Base-by-base conservation (phyloP, 1,140 invertebrate species). In the Habropoda laboriosa region DNA sequence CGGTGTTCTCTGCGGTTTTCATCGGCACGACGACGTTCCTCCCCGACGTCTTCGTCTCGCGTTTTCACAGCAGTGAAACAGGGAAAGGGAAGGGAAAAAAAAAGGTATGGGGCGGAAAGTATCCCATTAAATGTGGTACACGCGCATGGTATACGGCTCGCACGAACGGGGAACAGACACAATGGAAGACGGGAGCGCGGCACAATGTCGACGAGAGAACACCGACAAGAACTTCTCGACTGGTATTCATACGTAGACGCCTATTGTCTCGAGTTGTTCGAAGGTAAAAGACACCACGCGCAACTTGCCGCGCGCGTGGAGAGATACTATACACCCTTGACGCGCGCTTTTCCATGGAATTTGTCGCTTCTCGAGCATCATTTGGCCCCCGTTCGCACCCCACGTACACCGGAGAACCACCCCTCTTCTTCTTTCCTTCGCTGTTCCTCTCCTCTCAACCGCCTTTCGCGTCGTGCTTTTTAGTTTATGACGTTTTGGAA, bases 251-350 rank as follows among this genome's bases (percentile, higher is more conserved):
- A 86, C 81, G 71, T 88, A 80, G 86, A 83, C 79, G 88, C 71
- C 87, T 80, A 89, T 90, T 89, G 88, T 90, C 83, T 90, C 82
- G 64, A 87, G 85, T 88, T 82, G 75, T 89, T 86, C 88, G 87
- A 85, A 84, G 79, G 86, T 71, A 88, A 87, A 89, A 85, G 88
- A 88, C 86, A 78, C 40, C 55, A 49, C 55, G 67, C 81, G 87
- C 67, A 88, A 70, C 81, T 87, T 71, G 42, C 51, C 35, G 32
- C 35, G n/a, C 35, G 6, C 18, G 30, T 13, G 10, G 4, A 1
- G 53, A 38, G 40, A 58, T 58, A 74, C 35, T 30, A 21, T 24
- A 42, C 5, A 63, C 21, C 71, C 55, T 24, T 2, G 12, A 0
- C 30, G 27, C 63, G 40, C 64, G 40, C n/a, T 77, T 77, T 58